Evolutionary conservation across 2,888 invertebrate genomes (phyloP).

Genomic region (Epinotia nisella): DNA sequence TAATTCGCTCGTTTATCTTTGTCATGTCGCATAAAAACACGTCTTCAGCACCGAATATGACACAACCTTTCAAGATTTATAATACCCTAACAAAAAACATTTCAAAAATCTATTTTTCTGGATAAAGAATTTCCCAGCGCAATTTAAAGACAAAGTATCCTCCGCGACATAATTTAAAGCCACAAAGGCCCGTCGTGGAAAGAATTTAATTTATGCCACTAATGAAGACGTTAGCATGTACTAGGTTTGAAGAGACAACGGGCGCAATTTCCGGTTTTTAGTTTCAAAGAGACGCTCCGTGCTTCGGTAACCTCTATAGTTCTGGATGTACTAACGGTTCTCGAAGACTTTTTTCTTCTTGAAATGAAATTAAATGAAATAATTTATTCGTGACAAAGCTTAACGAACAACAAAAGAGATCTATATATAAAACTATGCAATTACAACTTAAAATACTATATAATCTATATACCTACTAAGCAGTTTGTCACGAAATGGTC

Average conservation of each 20-base stretch:
- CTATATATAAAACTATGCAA: too few species aligned
- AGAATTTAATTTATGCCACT: conserved; percentile 72
- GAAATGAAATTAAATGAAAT: too few species aligned
- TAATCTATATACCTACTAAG: too few species aligned
- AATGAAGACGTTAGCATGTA: conserved; percentile 68
- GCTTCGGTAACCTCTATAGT: conserved; percentile 63
- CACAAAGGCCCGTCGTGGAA: conserved; percentile 37
- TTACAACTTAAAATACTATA: too few species aligned
- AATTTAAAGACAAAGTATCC: conserved; percentile 45
- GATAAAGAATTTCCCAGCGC: conserved; percentile 26
- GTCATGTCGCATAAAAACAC: background rate
- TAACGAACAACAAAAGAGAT: too few species aligned
- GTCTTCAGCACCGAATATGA: background rate
- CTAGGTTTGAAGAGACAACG: conserved; percentile 61
- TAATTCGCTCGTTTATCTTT: background rate
- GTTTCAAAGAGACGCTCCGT: conserved; percentile 75
- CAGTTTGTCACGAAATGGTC: too few species aligned
- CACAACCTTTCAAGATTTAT: conserved; percentile 16
- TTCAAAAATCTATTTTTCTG: conserved; percentile 14
- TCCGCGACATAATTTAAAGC: conserved; percentile 52
- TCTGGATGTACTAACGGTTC: conserved; percentile 54
- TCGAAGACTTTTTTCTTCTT: conserved; percentile 51
- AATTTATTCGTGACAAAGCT: too few species aligned
- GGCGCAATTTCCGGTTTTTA: conserved; percentile 84
- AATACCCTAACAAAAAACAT: conserved; percentile 16